These are phyloP conservation scores for Umimayanthus kanabou DNA, from an alignment of 92 coral and sea anemone genomes.

Conservation along the genomic window DNA sequence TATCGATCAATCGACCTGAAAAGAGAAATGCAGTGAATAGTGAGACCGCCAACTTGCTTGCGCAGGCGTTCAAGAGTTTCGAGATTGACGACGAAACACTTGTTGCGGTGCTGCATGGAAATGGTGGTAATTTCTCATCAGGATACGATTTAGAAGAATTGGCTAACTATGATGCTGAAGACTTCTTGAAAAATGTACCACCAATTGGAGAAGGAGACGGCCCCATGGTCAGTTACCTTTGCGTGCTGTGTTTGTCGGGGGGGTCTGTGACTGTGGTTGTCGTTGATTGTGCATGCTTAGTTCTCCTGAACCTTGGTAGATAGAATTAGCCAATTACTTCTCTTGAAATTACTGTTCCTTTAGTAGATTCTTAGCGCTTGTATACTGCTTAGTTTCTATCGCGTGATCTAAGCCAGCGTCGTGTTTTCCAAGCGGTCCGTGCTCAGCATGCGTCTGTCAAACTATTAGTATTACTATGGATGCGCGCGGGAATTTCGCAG, in stretches of 20 bases:
- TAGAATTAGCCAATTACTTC: too few relatives aligned
- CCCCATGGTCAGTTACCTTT: constrained; percentile 70
- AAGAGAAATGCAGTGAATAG: constrained; percentile 82
- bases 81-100: constrained; percentile 69
- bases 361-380: too few relatives aligned
- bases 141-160: constrained; percentile 84
- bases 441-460: too few relatives aligned
- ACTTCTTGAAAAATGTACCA: constrained; percentile 45
- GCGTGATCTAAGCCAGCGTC: too few relatives aligned
- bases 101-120: constrained; percentile 82
- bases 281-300: too few relatives aligned
- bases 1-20: constrained; percentile 81
- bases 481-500: too few relatives aligned
- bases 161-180: constrained; percentile 61
- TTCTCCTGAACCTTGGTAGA: too few relatives aligned
- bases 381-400: too few relatives aligned
- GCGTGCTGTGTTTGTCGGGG: neutral
- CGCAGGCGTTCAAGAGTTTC: constrained; percentile 66
- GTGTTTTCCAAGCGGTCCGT: too few relatives aligned
- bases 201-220: constrained; percentile 85
- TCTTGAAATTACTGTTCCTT: too few relatives aligned
- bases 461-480: too few relatives aligned
- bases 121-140: constrained; percentile 76
- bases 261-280: too few relatives aligned
- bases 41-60: constrained; percentile 70